Percentiles rank a stretch among this genome's conserved stretches.
These are phyloP conservation scores for Mola mola DNA, from an alignment of 2,113 vertebrate genomes.

Conservation along the genomic window DNA sequence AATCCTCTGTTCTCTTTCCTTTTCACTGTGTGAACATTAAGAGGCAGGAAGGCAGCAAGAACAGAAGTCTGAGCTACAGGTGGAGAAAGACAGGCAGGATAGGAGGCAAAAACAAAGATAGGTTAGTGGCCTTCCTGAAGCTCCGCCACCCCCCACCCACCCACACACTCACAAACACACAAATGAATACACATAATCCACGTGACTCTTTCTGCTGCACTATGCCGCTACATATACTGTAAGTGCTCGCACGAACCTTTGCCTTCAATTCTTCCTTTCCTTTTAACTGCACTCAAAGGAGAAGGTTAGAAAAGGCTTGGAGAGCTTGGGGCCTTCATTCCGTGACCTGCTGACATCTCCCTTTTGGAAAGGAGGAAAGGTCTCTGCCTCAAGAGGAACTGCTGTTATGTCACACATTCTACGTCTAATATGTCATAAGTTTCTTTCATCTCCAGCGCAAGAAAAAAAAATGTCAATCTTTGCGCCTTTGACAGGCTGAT, in stretches of 20 bases:
- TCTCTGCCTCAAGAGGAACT: constrained; percentile 27
- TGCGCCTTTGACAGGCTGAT: constrained; percentile 17
- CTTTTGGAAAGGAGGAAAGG: constrained; percentile 27
- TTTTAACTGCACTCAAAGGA: constrained; percentile 47
- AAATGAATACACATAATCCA: constrained; percentile 30
- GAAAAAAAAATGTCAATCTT: constrained; percentile 38
- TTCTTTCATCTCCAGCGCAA: constrained; percentile 37
- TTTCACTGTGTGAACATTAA: constrained; percentile 45
- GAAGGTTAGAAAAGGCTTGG: constrained; percentile 27
- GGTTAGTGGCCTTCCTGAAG: constrained; percentile 47
- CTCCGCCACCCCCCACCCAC: background rate
- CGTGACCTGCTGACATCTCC: constrained; percentile 42
- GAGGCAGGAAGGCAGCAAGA: constrained; percentile 55
- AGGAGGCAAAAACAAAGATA: constrained; percentile 55
- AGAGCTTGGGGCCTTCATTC: constrained; percentile 29
- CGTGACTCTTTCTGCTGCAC: constrained; percentile 14
- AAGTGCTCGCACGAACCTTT: background rate
- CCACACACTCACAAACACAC: background rate
- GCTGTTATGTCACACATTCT: constrained; percentile 35
- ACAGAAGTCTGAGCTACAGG: constrained; percentile 73
- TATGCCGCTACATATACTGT: constrained; percentile 33
- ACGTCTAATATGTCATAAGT: constrained; percentile 39
- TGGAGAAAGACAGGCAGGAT: constrained; percentile 66
- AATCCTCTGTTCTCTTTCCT: constrained; percentile 63
- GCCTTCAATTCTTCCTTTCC: constrained; percentile 21